Base-by-base conservation (phyloP, 2,888 invertebrate genomes). In the Galeruca laticollis region DNA sequence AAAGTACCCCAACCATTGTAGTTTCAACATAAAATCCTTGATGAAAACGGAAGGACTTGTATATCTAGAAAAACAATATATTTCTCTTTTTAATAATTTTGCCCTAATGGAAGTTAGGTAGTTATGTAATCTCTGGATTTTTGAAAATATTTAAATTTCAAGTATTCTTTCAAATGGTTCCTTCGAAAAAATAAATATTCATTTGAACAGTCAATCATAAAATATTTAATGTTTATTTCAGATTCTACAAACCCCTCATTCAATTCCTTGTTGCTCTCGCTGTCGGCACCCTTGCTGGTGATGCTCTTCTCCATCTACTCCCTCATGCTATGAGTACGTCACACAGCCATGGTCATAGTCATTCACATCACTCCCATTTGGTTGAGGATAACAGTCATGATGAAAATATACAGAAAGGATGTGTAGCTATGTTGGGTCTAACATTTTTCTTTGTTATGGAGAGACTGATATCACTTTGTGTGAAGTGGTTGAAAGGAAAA, bases 261-360 rank as follows among this genome's bases (percentile, higher is more conserved):
- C 97, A 97, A 85, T 97, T 96, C 85, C 88, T 98, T 72, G 96
- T 98, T 2, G 96, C 97, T 0, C 87, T 98, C 75, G 98, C 98
- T 15, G 94, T 98, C 37, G 98, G 82, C 13, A 82, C 83, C 2
- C 74, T 83, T 69, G 92, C 94, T 56, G 97, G 97, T 0, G 98
- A 98, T 86, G 97, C 97, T 0, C 86, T 98, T 54, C 86, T 98
- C 70, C 98, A 98, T 88, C 89, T 98, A 33, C 87, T 98, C 84
- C 98, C 98, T 20, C 96, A 96, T 82, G 95, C 95, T 83, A 87
- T 88, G 86, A 82, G 82, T 37, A 77, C 80, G 20, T 72, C 72
- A 40, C 81, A 73, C 74, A 78, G 73, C 47, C 84, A 80, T n/a
- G 76, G 79, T 26, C 73, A 82, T 70, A 82, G 82, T 60, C 74